Evolutionary conservation across 2,113 vertebrate genomes (phyloP).

Genomic region (Tragelaphus buxtoni): DNA sequence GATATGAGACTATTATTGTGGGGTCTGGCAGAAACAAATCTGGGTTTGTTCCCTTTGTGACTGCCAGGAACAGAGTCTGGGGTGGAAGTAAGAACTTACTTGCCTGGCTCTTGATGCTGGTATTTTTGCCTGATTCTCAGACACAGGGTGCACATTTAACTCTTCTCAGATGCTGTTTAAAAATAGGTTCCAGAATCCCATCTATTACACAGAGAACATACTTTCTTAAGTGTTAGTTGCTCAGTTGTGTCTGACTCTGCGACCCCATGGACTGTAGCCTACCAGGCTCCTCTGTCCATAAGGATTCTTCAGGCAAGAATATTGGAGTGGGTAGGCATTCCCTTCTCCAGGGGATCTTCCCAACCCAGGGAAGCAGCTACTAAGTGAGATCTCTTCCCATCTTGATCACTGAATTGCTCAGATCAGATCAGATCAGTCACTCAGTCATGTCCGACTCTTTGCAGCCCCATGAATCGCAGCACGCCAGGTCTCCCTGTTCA

Average conservation of each 20-base stretch:
- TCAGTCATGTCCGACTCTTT: too few species aligned
- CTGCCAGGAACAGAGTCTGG: not conserved
- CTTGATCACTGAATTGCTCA: slow-evolving; percentile 39
- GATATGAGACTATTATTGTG: not conserved
- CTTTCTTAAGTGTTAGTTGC: slow-evolving; percentile 23
- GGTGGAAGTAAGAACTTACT: not conserved
- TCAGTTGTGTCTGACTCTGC: not conserved
- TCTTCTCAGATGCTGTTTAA: not conserved
- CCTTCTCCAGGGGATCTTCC: not conserved
- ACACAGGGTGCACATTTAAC: not conserved
- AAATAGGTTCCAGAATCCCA: not conserved
- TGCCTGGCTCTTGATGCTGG: not conserved
- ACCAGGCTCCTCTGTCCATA: not conserved
- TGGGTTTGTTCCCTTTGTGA: not conserved
- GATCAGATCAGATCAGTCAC: too few species aligned
- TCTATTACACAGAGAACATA: slow-evolving; percentile 4
- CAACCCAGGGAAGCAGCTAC: slow-evolving; percentile 14
- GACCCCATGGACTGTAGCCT: not conserved
- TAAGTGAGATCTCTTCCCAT: slow-evolving; percentile 26
- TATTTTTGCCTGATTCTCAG: not conserved
- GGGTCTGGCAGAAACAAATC: not conserved
- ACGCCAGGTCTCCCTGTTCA: too few species aligned
- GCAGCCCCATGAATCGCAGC: too few species aligned
- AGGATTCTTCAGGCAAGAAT: not conserved
- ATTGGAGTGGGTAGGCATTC: not conserved